Evolutionary conservation across 2,113 vertebrate genomes (phyloP).

Genomic region (Abramis brama): DNA sequence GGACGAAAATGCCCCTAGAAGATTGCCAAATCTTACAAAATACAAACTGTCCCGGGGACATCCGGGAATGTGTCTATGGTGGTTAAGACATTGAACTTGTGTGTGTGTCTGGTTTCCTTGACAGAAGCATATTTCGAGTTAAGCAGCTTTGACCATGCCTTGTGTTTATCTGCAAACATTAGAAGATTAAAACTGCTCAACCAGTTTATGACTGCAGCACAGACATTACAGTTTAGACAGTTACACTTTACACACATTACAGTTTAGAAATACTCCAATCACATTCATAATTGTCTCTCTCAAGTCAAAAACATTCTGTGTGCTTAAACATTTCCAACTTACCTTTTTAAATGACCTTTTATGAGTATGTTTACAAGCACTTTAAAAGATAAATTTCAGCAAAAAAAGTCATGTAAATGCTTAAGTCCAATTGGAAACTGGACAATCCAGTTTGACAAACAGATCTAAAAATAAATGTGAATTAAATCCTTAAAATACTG

Average conservation of each 20-base stretch:
- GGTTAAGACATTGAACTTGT: background rate
- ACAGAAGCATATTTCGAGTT: conserved; percentile 34
- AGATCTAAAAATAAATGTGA: too few relatives aligned
- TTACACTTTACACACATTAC: background rate
- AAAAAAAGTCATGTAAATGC: background rate
- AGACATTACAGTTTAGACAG: too few relatives aligned
- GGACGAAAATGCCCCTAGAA: background rate
- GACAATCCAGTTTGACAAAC: background rate
- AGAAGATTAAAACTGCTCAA: conserved; percentile 11
- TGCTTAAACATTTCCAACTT: background rate
- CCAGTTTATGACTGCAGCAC: background rate
- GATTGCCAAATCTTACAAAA: conserved; percentile 1
- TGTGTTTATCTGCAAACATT: conserved; percentile 35
- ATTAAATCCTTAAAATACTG: background rate
- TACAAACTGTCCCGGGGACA: background rate
- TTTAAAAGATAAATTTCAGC: background rate
- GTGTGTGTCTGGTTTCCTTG: conserved; percentile 1
- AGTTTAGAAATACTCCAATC: background rate
- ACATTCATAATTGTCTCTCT: background rate
- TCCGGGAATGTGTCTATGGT: background rate
- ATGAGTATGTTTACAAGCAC: background rate
- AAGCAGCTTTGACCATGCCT: conserved; percentile 15
- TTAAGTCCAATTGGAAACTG: background rate
- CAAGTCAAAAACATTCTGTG: background rate
- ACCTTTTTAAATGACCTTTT: background rate